Evolutionary conservation across 2,888 invertebrate species (phyloP), one percentile per base, ranked within the genome.

Genomic region (Chrysolina haemoptera): DNA sequence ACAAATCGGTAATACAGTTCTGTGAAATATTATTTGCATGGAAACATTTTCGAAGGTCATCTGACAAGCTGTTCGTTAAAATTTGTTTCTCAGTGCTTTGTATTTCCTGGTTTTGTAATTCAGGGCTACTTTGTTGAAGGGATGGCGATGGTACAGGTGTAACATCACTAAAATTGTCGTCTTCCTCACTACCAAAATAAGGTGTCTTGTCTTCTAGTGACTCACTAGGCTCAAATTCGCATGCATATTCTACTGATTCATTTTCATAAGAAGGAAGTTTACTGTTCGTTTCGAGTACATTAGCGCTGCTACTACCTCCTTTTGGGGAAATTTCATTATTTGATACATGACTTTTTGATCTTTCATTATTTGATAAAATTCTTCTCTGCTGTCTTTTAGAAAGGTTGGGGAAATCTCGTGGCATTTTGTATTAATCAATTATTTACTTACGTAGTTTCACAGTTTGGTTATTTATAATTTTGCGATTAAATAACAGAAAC

Each of bases 1-100:
- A 35, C 62, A 62, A 62, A 27, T 62, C 62, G 22, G 6, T 62
- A n/a, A 62, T 62, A 62, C 62, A 62, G 62, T 22, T 62, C 62
- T 62, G 62, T 62, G 62, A 62, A 22, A 62, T 62, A 62, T 62
- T 62, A 35, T 62, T 20, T 27, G 12, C 35, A 62, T 62, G 62
- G 35, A 62, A 62, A 62, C 62, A 62, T 62, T 41, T 62, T 35
- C n/a, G 40, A 14, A 43, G 43, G 14, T 43, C 43, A 43, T 43
- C 43, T 43, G 43, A 6, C 12, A 43, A 43, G 43, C 43, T 43
- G 14, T 43, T 43, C 10, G 12, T 43, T 14, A 12, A 43, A 43
- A 14, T 43, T 43, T 43, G 43, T 43, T 43, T 9, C 5, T 14
- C 14, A 43, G 43, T 5, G 43, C 43, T 43, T 43, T 43, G 14